Conservation (phyloP, 2,888 invertebrate genomes). For the Sipha maydis region DNA sequence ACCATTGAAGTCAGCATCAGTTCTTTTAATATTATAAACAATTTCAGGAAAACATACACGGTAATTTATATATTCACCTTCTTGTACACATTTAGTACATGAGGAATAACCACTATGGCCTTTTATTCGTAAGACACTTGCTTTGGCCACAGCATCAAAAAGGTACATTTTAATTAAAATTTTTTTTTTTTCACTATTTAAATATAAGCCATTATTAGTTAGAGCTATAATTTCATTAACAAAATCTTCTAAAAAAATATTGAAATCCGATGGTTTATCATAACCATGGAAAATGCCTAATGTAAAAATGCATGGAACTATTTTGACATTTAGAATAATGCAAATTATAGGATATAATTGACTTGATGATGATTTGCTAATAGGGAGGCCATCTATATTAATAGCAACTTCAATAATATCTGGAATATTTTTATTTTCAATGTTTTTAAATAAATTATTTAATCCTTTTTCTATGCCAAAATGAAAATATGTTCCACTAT, state of each 20-base stretch:
- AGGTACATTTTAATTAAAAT: background rate
- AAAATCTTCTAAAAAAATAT: slow-evolving; percentile 17
- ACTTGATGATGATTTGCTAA: background rate
- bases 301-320: background rate
- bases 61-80: background rate
- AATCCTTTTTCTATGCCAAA: background rate
- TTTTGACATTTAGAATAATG: background rate
- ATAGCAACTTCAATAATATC: background rate
- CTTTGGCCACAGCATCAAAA: slow-evolving; percentile 11
- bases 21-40: background rate
- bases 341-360: slow-evolving; percentile 11
- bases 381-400: slow-evolving; percentile 9
- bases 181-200: background rate
- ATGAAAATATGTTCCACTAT: background rate
- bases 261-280: slow-evolving; percentile 1
- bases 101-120: slow-evolving; percentile 1
- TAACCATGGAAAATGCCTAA: background rate
- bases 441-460: background rate
- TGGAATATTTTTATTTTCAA: background rate
- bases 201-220: background rate
- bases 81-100: background rate
- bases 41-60: background rate
- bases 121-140: background rate
- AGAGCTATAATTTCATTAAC: background rate
- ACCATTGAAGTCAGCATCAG: background rate